Base-by-base conservation (phyloP, 1,140 invertebrate genomes). In the Thrips palmi region DNA sequence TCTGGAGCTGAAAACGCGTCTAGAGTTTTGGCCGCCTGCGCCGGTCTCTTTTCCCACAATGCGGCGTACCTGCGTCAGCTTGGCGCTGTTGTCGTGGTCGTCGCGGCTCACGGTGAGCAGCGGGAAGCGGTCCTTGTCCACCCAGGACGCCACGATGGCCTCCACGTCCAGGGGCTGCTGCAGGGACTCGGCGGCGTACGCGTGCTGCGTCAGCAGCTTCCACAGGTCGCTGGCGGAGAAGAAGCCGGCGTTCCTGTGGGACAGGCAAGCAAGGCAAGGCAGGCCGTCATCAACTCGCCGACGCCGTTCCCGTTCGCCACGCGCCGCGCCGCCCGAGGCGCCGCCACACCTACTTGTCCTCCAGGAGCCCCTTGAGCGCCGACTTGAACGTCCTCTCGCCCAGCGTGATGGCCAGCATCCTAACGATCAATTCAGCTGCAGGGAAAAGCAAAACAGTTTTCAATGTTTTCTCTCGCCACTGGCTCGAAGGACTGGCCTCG, bases 391-490 rank as follows among this genome's bases (percentile, higher is more conserved):
- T 75, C 3, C 69, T 57, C 32, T 73, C 68, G 3, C 84, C 81
- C 5, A 96, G 60, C 3, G 85, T 87, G 46, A 79, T 77, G 48
- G 85, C 79, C 51, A 96, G 72, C 88, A 96, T 96, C 27, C 88
- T 64, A 48, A 96, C 81, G 7, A 94, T 64, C n/a, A 88, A 64
- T 42, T 85, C 84, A n/a, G 79, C 76, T 71, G 60, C 33, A 49
- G 35, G 12, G 33, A 36, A 39, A 25, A 34, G n/a, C 11, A 37
- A 47, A 23, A 3, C 8, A 28, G 11, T 11, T 11, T 7, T 15
- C 18, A 33, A 33, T 33, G 8, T n/a, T 35, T 40, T n/a, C n/a
- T n/a, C n/a, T n/a, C n/a, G n/a, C n/a, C n/a, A n/a, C n/a, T n/a
- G n/a, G n/a, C n/a, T n/a, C n/a, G n/a, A n/a, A n/a, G 25, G 25